These are phyloP conservation scores for Psilopogon haemacephalus DNA, from an alignment of 2,113 vertebrate species.

Conservation along the genomic window DNA sequence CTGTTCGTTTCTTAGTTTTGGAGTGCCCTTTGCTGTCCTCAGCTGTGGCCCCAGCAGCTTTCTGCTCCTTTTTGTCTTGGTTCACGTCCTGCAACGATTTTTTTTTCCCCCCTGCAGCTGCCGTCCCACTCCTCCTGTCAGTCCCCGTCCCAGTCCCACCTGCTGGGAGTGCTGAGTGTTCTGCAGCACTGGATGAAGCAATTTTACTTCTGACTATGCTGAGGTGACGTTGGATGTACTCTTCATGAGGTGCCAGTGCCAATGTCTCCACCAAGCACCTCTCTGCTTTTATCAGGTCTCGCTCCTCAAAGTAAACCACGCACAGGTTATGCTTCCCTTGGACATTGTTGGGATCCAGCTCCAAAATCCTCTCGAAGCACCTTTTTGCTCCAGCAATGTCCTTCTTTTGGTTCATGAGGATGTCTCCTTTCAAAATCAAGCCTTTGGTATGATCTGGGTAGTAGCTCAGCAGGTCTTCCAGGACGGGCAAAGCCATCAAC, in stretches of 20 bases:
- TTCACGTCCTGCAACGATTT: conserved; percentile 50
- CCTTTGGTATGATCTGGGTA: conserved; percentile 96
- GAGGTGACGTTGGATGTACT: conserved; percentile 93
- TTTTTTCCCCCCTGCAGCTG: conserved; percentile 57
- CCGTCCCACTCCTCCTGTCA: background rate
- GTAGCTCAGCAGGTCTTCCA: conserved; percentile 88
- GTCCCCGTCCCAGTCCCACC: conserved; percentile 19
- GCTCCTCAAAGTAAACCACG: conserved; percentile 97
- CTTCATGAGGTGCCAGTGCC: conserved; percentile 91
- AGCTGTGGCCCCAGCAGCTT: conserved; percentile 68
- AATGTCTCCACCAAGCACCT: conserved; percentile 90
- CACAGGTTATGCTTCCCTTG: conserved; percentile 98
- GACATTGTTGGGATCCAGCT: conserved; percentile 90
- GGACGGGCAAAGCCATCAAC: conserved; percentile 86
- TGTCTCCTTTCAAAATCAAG: conserved; percentile 96
- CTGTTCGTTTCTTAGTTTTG: conserved; percentile 73
- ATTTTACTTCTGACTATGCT: conserved; percentile 93
- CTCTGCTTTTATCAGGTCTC: conserved; percentile 88
- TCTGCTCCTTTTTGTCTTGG: conserved; percentile 78
- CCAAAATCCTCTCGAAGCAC: conserved; percentile 91
- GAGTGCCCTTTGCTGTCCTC: conserved; percentile 63
- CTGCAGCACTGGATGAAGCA: conserved; percentile 79
- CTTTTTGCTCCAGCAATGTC: conserved; percentile 90
- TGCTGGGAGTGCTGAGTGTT: conserved; percentile 68
- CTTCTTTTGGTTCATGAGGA: conserved; percentile 98